phyloP scores from a whole-genome alignment of 2,888 invertebrate species.

The Periphyllus acericola region DNA sequence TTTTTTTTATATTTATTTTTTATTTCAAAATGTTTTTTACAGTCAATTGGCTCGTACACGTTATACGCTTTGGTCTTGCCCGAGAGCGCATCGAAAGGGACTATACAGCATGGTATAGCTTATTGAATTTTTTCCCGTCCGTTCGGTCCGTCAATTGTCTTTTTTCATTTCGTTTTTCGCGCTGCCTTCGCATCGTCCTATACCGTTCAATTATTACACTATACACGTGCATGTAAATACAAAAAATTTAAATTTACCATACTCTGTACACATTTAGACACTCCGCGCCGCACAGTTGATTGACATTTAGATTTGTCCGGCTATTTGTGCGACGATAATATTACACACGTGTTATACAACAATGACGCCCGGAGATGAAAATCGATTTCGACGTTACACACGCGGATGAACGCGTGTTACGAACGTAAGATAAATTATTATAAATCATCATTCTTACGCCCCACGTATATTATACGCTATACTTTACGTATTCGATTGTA shows the following conservation, averaged over 20 bases:
- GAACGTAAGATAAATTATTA: background rate
- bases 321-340: too few relatives aligned
- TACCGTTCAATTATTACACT: background rate
- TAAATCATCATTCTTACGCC: constrained; percentile 7
- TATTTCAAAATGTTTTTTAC: background rate
- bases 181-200: background rate
- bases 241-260: background rate
- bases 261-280: too few relatives aligned
- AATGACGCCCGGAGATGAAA: background rate
- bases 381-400: background rate
- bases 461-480: too few relatives aligned
- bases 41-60: background rate
- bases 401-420: background rate
- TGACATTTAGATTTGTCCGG: background rate
- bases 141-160: background rate
- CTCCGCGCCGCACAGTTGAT: background rate
- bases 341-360: background rate
- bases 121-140: background rate
- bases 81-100: background rate
- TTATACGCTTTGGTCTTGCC: background rate
- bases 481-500: too few relatives aligned
- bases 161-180: background rate
- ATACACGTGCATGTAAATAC: background rate
- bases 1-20: background rate
- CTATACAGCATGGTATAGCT: background rate